Percentiles rank a stretch among this genome's conserved stretches.
Evolutionary conservation across 2,888 invertebrate species (phyloP).

Genomic region (Cephalotes varians): DNA sequence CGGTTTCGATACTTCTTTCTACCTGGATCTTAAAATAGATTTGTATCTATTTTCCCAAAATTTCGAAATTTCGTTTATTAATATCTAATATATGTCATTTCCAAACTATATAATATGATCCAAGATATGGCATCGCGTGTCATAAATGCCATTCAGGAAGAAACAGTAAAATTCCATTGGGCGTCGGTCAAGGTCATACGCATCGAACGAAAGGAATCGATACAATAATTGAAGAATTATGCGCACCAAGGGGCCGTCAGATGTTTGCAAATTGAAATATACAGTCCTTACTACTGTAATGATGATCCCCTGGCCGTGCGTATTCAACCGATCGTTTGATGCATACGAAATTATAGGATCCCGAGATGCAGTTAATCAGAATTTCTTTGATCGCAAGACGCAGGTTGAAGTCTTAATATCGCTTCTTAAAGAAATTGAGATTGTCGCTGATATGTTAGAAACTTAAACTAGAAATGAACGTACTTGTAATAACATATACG

Average conservation of each 20-base stretch:
- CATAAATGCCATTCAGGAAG: neutral
- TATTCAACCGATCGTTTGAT: conserved; percentile 53
- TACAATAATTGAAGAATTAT: conserved; percentile 54
- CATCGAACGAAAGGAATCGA: conserved; percentile 16
- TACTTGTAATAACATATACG: neutral
- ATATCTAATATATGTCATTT: neutral
- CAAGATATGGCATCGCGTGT: neutral
- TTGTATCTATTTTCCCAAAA: neutral
- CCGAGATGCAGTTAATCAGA: conserved; percentile 56
- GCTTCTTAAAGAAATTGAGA: neutral
- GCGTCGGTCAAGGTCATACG: neutral
- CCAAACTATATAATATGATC: neutral
- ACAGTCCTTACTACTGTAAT: conserved; percentile 21
- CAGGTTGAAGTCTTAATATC: neutral
- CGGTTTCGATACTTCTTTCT: neutral
- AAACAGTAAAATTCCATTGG: conserved; percentile 22
- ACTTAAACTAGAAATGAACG: neutral
- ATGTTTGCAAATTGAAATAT: conserved; percentile 51
- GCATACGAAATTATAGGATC: conserved; percentile 62
- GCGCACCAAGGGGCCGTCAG: conserved; percentile 24
- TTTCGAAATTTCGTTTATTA: neutral
- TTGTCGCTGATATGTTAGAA: neutral
- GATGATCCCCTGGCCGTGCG: conserved; percentile 21
- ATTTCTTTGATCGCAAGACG: conserved; percentile 14
- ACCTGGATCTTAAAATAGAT: neutral